Evolutionary conservation across 2,113 vertebrate genomes (phyloP).

Genomic region (Planiliza haematocheilus): DNA sequence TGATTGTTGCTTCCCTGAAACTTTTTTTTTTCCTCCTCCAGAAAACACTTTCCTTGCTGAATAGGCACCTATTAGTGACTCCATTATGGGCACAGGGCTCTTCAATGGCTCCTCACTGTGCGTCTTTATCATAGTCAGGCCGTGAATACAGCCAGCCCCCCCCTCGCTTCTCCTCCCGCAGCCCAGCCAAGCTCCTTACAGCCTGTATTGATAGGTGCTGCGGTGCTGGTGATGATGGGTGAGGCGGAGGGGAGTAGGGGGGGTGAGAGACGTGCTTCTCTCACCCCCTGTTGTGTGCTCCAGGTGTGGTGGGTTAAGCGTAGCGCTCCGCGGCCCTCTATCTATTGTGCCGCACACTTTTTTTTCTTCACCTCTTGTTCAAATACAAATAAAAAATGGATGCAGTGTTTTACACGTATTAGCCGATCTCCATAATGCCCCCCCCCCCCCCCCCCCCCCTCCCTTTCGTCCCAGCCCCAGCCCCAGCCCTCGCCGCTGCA

Average conservation of each 20-base stretch:
- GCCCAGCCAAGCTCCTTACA: conserved; percentile 66
- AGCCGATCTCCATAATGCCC: conserved; percentile 90
- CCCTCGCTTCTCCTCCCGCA: conserved; percentile 50
- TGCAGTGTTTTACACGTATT: conserved; percentile 86
- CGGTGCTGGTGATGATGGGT: conserved; percentile 64
- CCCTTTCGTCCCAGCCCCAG: background rate
- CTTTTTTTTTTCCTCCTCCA: conserved; percentile 76
- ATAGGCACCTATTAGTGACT: conserved; percentile 88
- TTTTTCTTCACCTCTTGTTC: conserved; percentile 86
- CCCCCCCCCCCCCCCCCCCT: conserved; percentile 16
- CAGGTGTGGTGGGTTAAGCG: conserved; percentile 88
- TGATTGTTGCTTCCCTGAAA: conserved; percentile 84
- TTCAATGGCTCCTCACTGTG: conserved; percentile 86
- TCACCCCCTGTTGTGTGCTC: conserved; percentile 83
- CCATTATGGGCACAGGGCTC: conserved; percentile 83
- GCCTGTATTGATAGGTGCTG: conserved; percentile 78
- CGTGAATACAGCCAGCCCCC: conserved; percentile 74
- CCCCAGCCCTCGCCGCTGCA: conserved; percentile 3
- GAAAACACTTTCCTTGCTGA: conserved; percentile 87
- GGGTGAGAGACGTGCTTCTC: conserved; percentile 27
- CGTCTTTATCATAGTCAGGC: conserved; percentile 82
- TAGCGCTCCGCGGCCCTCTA: conserved; percentile 69
- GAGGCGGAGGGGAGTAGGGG: conserved; percentile 17
- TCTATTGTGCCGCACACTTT: conserved; percentile 85
- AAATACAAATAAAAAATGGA: conserved; percentile 82